Evolutionary conservation across 2,113 vertebrate genomes (phyloP).

Genomic region (Xiphorhynchus elegans): DNA sequence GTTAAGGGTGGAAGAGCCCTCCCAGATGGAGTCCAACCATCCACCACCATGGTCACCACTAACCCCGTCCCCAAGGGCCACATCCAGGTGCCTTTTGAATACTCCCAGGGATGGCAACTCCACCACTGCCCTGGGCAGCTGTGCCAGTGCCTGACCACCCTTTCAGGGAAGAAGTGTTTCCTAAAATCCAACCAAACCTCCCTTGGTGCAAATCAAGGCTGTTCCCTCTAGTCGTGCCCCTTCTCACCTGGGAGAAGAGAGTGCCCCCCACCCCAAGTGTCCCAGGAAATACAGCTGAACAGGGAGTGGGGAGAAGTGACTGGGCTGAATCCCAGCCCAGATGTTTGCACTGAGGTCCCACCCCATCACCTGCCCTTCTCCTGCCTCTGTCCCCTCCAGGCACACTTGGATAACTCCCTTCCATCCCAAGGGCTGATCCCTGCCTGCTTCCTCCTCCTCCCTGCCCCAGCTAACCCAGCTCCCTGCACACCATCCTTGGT

Average conservation of each 20-base stretch:
- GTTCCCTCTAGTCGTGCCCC: neutral
- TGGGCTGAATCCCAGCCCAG: neutral
- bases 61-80: rapidly evolving
- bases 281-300: neutral
- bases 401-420: neutral
- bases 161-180: neutral
- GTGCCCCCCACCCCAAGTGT: neutral
- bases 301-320: neutral
- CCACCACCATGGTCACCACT: neutral
- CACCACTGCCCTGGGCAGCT: neutral
- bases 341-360: rapidly evolving
- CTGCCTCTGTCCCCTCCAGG: neutral
- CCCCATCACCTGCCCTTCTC: neutral
- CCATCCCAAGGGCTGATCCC: neutral
- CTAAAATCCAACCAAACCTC: neutral
- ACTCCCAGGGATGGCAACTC: neutral
- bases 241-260: neutral
- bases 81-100: neutral
- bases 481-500: neutral
- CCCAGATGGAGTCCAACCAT: neutral
- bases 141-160: neutral
- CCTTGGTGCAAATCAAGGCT: neutral
- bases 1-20: neutral
- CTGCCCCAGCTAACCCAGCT: neutral
- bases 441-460: neutral